Percentiles rank a stretch among this genome's conserved stretches.
These are phyloP conservation scores for Eucera pruinosa DNA, from an alignment of 2,888 invertebrate genomes.

Conservation along the genomic window DNA sequence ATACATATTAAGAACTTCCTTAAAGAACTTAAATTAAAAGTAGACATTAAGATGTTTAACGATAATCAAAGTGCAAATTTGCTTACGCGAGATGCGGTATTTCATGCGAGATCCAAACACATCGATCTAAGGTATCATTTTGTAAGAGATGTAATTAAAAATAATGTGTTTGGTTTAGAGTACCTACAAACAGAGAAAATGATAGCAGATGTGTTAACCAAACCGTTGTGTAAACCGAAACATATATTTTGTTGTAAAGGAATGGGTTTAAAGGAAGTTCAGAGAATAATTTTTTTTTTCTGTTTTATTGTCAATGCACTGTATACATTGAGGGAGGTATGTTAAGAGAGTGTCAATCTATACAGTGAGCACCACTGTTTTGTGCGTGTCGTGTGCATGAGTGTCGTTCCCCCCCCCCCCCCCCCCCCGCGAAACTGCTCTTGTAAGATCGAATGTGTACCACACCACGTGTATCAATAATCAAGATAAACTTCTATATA, in stretches of 20 bases:
- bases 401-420: no score
- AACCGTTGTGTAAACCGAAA: not conserved
- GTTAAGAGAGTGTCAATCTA: no score
- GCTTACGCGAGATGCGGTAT: not conserved
- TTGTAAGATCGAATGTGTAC: no score
- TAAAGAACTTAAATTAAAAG: not conserved
- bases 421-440: no score
- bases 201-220: conserved; percentile 8
- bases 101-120: conserved; percentile 10
- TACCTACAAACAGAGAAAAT: conserved; percentile 5
- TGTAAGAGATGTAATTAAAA: conserved; percentile 10
- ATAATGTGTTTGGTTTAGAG: not conserved
- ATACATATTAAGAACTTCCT: conserved; percentile 7
- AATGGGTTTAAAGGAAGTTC: not conserved
- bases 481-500: no score
- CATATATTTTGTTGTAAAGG: not conserved
- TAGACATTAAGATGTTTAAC: not conserved
- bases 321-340: conserved; percentile 2
- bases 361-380: no score
- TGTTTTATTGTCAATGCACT: no score
- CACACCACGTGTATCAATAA: no score
- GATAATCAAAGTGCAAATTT: conserved; percentile 20
- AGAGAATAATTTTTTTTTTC: not conserved
- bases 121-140: conserved; percentile 18
- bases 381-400: no score